Evolutionary conservation across 2,888 invertebrate species (phyloP).

Genomic region (Acronicta aceris): DNA sequence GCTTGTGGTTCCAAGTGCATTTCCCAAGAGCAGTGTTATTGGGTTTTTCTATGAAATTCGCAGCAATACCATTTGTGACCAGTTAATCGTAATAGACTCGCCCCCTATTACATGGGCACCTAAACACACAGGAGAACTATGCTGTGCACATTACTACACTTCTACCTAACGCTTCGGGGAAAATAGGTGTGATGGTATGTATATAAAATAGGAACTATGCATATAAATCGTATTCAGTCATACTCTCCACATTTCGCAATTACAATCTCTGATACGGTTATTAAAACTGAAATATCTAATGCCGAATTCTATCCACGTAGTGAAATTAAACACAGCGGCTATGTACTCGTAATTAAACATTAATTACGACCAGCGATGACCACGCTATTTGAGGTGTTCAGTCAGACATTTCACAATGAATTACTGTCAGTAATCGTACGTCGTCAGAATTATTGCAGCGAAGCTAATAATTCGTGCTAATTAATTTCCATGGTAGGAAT

Average conservation of each 20-base stretch:
- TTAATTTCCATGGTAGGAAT: slow-evolving; percentile 33
- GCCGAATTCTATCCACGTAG: slow-evolving; percentile 12
- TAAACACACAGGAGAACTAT: no score
- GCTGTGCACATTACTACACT: no score
- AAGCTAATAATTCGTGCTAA: slow-evolving; percentile 33
- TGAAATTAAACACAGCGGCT: slow-evolving; percentile 16
- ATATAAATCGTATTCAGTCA: no score
- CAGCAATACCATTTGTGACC: no score
- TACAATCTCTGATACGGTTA: neutral
- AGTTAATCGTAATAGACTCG: no score
- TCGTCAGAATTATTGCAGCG: slow-evolving; percentile 28
- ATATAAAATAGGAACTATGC: no score
- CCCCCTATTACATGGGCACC: no score
- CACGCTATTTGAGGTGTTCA: slow-evolving; percentile 9
- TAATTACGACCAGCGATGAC: slow-evolving; percentile 13
- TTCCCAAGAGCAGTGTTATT: no score
- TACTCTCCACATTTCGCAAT: neutral
- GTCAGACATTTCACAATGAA: slow-evolving; percentile 21
- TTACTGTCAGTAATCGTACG: slow-evolving; percentile 30
- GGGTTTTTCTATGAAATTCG: no score
- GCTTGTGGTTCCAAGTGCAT: no score
- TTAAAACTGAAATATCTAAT: slow-evolving; percentile 21
- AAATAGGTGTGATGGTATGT: no score
- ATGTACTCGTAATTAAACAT: slow-evolving; percentile 29
- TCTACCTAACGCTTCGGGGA: no score